phyloP scores from a whole-genome alignment of 2,113 vertebrate genomes.

The Sigmodon hispidus region DNA sequence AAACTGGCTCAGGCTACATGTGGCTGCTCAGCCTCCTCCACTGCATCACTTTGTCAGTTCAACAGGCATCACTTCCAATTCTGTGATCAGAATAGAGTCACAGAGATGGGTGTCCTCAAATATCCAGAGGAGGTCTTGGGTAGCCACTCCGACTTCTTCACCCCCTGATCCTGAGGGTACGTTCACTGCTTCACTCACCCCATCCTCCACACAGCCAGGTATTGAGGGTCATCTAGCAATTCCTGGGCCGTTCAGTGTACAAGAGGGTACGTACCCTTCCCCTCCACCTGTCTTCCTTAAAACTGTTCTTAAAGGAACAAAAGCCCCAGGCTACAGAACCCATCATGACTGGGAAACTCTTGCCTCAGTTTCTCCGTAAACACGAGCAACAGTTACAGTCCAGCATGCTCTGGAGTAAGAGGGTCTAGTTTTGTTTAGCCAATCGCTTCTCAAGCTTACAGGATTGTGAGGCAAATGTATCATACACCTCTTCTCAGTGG shows the following conservation, averaged over 20 bases:
- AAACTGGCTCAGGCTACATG: neutral
- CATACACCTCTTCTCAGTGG: too few relatives aligned
- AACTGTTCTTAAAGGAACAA: neutral
- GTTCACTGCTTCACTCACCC: fast-evolving
- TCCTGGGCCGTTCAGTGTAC: fast-evolving
- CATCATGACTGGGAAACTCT: neutral
- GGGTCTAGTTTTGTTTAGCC: neutral
- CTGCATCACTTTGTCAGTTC: neutral
- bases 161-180: fast-evolving
- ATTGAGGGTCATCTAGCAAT: fast-evolving
- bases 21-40: neutral
- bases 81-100: neutral
- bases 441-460: neutral
- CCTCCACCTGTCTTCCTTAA: neutral
- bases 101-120: neutral
- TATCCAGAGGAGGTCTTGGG: too few relatives aligned
- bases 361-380: neutral
- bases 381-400: neutral
- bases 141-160: fast-evolving
- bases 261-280: fast-evolving
- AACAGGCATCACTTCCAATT: neutral
- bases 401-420: neutral
- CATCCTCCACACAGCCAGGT: fast-evolving
- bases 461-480: neutral
- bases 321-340: neutral